Evolutionary conservation across 2,113 vertebrate species (phyloP), one percentile per base, ranked within the genome.

Genomic region (Oxygymnocypris stewartii): DNA sequence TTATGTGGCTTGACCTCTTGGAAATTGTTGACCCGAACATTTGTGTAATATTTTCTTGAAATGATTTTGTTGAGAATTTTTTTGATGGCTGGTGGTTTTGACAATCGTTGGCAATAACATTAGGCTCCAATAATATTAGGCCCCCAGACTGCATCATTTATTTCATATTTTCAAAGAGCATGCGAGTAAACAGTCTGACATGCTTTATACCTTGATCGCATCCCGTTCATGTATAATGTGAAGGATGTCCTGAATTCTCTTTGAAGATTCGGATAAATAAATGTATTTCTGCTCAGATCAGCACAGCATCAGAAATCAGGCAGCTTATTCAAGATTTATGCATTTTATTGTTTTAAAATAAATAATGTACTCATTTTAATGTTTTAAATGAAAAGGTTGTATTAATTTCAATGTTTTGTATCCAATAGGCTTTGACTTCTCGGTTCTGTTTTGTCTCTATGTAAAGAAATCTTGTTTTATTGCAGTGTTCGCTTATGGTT

Each of bases 1-100:
- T 96, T 97, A 96, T 85, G 44, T 95, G 95, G 96, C 94, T 96
- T 97, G 96, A 97, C 96, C 96, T 95, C 94, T 96, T 93, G 88
- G 83, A 95, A 90, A 95, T 95, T 95, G 94, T 96, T 96, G 95
- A 95, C 94, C 95, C 93, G 79, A 89, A 95, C 90, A 89, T 92
- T 90, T 92, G 92, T 94, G 94, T 92, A 75, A 12, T 81, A 10
- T 31, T 71, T 84, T 49, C 40, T 40, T 65, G 40, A 44, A 79
- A 59, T 31, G 28, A 31, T 71, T 25, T 85, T 71, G 49, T 65
- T 20, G 4, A 71, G 23, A 42, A 37, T 10, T 73, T 67, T 67
- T 54, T 69, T 49, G 25, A 40, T 71, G 57, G 57, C 57, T 4
- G 57, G 57, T 59, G 57, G 57, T 20, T 59, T 59, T 59, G 65